A percentile compares a stretch with the other conserved stretches of the same genome.
Evolutionary conservation across 2,888 invertebrate species (phyloP).

Genomic region (Philhelius pedissequus): DNA sequence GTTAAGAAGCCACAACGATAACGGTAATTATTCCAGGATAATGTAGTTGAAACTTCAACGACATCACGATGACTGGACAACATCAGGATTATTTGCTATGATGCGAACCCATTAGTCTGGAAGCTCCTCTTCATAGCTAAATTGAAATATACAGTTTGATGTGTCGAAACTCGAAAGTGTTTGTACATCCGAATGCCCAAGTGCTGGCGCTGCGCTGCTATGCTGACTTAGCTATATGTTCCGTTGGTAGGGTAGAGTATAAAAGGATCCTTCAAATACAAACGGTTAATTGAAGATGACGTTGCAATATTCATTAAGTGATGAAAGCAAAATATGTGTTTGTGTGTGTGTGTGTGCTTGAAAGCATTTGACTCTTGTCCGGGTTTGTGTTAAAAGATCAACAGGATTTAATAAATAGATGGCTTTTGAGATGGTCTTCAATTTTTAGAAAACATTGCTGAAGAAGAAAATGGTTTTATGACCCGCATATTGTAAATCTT

Average conservation of each 20-base stretch:
- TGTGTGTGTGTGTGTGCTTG: background rate
- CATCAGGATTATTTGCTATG: slow-evolving; percentile 44
- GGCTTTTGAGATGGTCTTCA: too few relatives aligned
- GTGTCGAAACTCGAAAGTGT: slow-evolving; percentile 20
- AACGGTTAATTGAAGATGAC: slow-evolving; percentile 50
- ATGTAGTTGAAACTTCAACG: slow-evolving; percentile 52
- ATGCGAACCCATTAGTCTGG: slow-evolving; percentile 57
- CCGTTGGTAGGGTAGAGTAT: too few relatives aligned
- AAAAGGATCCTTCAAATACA: slow-evolving; percentile 18
- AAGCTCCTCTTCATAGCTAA: background rate
- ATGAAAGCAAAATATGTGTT: background rate
- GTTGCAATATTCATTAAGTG: slow-evolving; percentile 18
- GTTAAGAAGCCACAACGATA: slow-evolving; percentile 55
- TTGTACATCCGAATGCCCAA: slow-evolving; percentile 38
- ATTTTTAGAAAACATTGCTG: too few relatives aligned
- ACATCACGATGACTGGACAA: slow-evolving; percentile 56
- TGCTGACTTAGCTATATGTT: too few relatives aligned
- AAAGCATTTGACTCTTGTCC: background rate
- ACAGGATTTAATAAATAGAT: background rate
- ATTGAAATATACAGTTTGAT: background rate
- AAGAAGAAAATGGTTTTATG: too few relatives aligned
- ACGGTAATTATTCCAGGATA: slow-evolving; percentile 55
- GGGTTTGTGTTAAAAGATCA: background rate
- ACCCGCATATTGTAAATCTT: too few relatives aligned
- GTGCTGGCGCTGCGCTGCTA: too few relatives aligned